These are phyloP conservation scores for Protosalanx chinensis DNA, from an alignment of 2,797 vertebrate genomes.

Conservation along the genomic window DNA sequence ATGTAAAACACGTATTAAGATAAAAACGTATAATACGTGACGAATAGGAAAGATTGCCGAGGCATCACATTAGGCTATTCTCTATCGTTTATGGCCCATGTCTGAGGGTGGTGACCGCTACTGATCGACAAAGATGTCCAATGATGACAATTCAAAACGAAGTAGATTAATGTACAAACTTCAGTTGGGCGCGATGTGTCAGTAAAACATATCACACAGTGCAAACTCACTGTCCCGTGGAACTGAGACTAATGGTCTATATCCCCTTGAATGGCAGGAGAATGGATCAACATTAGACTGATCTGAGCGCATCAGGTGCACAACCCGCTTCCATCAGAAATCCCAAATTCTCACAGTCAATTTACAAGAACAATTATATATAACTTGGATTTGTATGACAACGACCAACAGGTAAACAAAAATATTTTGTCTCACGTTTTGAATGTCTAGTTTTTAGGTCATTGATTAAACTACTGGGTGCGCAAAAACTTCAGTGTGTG, in stretches of 20 bases:
- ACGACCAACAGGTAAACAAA: not conserved
- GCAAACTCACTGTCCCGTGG: not conserved
- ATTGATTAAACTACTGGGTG: conserved; percentile 1
- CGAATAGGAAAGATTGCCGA: too few species aligned
- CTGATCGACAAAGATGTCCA: not conserved
- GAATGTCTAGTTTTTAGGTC: conserved; percentile 6
- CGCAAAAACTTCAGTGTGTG: not conserved
- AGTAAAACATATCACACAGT: not conserved
- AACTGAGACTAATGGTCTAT: not conserved
- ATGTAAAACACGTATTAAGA: too few species aligned
- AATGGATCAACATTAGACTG: conserved; percentile 22
- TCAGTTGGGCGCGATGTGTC: not conserved
- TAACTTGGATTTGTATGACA: not conserved
- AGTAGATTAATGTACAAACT: not conserved
- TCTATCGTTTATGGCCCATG: not conserved
- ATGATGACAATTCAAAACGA: not conserved
- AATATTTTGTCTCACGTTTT: not conserved
- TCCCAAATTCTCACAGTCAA: not conserved
- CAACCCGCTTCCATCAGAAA: not conserved
- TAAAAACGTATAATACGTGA: too few species aligned
- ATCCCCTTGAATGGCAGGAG: not conserved
- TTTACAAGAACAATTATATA: not conserved
- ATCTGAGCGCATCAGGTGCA: conserved; percentile 68
- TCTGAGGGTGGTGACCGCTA: not conserved
- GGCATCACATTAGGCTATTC: too few species aligned